These are phyloP conservation scores for Vidua chalybeata DNA, from an alignment of 2,113 vertebrate species.

Conservation along the genomic window DNA sequence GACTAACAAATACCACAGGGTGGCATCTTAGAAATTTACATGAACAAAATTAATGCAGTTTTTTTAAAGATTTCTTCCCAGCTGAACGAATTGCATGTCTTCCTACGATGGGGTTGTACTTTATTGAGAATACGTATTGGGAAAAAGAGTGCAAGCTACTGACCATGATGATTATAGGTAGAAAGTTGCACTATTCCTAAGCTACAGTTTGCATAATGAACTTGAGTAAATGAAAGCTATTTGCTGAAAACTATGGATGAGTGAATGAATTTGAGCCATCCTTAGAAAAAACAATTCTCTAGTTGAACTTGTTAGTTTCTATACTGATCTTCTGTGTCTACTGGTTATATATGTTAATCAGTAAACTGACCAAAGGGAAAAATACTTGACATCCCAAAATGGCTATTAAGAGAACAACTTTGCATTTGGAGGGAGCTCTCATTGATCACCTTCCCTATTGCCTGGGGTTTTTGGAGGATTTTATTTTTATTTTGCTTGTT, in stretches of 20 bases:
- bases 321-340: neutral
- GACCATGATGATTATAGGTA: neutral
- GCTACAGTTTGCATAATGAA: neutral
- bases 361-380: neutral
- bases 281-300: neutral
- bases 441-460: neutral
- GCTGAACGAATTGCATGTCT: neutral
- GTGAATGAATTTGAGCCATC: neutral
- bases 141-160: neutral
- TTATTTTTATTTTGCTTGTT: neutral
- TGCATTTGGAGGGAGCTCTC: neutral
- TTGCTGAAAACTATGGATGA: neutral
- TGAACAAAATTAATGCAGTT: neutral
- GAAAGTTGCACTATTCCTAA: neutral
- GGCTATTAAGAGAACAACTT: neutral
- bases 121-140: neutral
- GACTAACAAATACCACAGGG: neutral
- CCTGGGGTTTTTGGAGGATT: fast-evolving
- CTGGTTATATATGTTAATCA: neutral
- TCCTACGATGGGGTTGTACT: neutral
- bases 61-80: neutral
- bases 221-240: neutral
- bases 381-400: neutral
- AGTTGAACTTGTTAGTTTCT: neutral
- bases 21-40: neutral